Conservation (phyloP, 2,797 vertebrate genomes). For the Pipistrellus nathusii region DNA sequence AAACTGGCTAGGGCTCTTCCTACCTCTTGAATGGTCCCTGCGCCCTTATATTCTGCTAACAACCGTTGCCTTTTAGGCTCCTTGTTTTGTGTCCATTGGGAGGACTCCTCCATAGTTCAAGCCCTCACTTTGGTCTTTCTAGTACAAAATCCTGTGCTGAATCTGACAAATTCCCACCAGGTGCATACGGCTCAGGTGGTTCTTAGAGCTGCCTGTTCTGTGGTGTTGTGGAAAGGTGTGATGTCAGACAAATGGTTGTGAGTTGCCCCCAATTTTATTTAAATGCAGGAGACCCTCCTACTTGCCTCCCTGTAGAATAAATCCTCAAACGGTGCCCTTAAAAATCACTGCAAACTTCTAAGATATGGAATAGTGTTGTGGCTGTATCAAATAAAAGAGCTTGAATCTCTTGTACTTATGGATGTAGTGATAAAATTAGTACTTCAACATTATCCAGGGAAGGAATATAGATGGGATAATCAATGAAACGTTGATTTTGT, state of each 20-base stretch:
- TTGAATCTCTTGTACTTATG: not conserved
- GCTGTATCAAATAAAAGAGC: not conserved
- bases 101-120: not conserved
- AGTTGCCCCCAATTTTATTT: not conserved
- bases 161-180: not conserved
- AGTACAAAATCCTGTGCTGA: not conserved
- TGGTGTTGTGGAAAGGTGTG: accelerated
- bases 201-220: not conserved
- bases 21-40: not conserved
- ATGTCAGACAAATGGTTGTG: not conserved
- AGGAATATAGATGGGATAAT: not conserved
- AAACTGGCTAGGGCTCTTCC: not conserved
- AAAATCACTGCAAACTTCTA: not conserved
- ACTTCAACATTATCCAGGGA: not conserved
- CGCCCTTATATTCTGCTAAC: not conserved
- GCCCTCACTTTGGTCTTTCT: not conserved
- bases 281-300: not conserved
- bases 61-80: not conserved
- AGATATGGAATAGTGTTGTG: not conserved
- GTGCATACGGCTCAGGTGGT: accelerated
- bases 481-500: not conserved
- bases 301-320: not conserved
- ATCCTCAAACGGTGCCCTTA: not conserved
- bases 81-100: not conserved
- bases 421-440: not conserved